A percentile compares a stretch with the other conserved stretches of the same genome.
Conservation (phyloP, 2,797 vertebrate species). For the Geotrypetes seraphini region DNA sequence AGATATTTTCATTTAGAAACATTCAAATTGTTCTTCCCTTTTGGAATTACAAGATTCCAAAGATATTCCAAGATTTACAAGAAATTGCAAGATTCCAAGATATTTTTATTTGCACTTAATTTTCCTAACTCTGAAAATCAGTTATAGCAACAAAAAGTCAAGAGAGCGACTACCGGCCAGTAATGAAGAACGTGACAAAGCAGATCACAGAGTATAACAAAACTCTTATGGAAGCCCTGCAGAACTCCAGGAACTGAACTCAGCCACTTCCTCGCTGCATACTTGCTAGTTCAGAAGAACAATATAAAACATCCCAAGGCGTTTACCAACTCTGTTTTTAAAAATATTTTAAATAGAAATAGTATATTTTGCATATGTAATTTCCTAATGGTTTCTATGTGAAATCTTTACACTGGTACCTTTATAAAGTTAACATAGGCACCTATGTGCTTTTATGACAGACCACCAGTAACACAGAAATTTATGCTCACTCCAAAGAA, state of each 20-base stretch:
- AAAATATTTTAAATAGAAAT: no score
- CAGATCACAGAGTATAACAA: slow-evolving; percentile 81
- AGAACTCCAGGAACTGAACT: slow-evolving; percentile 63
- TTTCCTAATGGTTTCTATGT: no score
- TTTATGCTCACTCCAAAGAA: no score
- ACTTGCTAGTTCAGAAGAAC: background rate
- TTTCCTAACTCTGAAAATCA: slow-evolving; percentile 60
- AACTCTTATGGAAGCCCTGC: slow-evolving; percentile 68
- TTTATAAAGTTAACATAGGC: no score
- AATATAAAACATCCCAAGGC: slow-evolving; percentile 3
- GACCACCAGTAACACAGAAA: no score
- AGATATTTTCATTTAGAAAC: slow-evolving; percentile 17
- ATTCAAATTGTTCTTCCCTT: slow-evolving; percentile 4
- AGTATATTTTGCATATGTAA: no score
- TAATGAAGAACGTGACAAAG: slow-evolving; percentile 68
- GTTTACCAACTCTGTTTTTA: no score
- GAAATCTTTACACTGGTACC: no score
- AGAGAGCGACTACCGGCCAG: slow-evolving; percentile 76
- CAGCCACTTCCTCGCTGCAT: slow-evolving; percentile 25
- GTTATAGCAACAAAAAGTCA: slow-evolving; percentile 87
- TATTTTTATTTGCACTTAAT: slow-evolving; percentile 24
- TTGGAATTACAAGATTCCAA: slow-evolving; percentile 10
- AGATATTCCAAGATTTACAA: no score
- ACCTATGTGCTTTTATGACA: no score
- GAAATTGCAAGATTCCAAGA: no score